Evolutionary conservation across 2,888 invertebrate species (phyloP), one percentile per base, ranked within the genome.

Genomic region (Drosophila ustulata): DNA sequence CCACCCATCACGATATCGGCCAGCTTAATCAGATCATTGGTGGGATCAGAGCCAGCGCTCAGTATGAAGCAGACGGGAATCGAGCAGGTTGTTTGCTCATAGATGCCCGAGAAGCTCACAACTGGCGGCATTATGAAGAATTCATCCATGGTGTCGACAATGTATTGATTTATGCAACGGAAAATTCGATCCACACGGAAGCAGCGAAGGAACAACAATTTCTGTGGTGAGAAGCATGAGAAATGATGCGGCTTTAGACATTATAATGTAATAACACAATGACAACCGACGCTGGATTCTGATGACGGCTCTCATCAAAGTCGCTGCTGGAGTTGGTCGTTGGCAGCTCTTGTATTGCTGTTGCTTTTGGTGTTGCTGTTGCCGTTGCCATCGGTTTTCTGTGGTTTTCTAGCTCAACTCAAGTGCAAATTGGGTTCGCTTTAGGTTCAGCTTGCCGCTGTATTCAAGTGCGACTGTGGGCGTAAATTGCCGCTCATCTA

Each of bases 41-140:
- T 96, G 0, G 98, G 98, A 93, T 99, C 98, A 0, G 98, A 98
- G 0, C 98, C 98, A 9, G 98, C 97, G 76, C 98, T 98, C 50
- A 98, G 93, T 74, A 98, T 96, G 90, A 99, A 98, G 78, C 98
- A 96, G 3, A 98, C 96, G 0, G 98, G 98, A 37, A 96, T 97
- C 18, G 93, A 94, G 0, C 97, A 95, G 0, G 95, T 95, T 63
- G 97, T 97, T 91, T 98, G 97, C 73, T 97, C 97, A 90, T 94
- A 97, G 82, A 98, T 97, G 86, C 95, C 94, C 74, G 97, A 96
- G 82, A 97, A 95, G 89, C 97, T 97, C 83, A 91, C 92, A 84
- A 96, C 96, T 0, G 98, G 98, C 18, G 98, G 97, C 55, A 97
- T 97, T 67, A 98, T 96, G 90, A 95, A 98, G 91, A 96, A 95